Percentiles rank a stretch among this genome's conserved stretches.
Evolutionary conservation across 2,888 invertebrate species (phyloP).

Genomic region (Beris chalybata): DNA sequence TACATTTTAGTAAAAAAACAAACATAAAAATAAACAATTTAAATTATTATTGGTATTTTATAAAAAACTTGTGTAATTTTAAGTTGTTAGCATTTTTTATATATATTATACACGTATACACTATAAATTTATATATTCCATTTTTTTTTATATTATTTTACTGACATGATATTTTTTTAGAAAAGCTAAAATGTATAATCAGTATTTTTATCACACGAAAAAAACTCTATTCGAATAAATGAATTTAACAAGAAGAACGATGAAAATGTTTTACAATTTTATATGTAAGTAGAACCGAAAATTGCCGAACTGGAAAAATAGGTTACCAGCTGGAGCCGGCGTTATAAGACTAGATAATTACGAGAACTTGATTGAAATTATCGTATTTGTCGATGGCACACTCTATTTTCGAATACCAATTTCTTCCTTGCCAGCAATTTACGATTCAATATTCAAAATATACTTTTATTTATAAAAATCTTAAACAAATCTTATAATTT

Average conservation of each 20-base stretch:
- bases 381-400: no score
- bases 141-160: constrained; percentile 21
- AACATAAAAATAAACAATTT: background rate
- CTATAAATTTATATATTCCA: constrained; percentile 26
- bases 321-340: no score
- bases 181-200: constrained; percentile 4
- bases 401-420: no score
- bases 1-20: no score
- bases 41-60: constrained; percentile 30
- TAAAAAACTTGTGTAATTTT: constrained; percentile 18
- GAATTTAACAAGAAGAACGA: constrained; percentile 12
- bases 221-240: constrained; percentile 23
- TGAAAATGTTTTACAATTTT: background rate
- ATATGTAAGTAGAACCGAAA: no score
- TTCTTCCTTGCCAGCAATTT: no score
- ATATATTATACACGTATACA: constrained; percentile 7
- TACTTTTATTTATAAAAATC: no score
- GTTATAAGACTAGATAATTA: no score
- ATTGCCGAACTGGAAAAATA: no score
- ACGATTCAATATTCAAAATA: no score
- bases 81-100: constrained; percentile 24
- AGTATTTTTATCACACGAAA: constrained; percentile 16
- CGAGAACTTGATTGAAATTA: no score
- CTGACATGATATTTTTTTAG: constrained; percentile 22
- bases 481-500: no score